These are phyloP conservation scores for Diadegma fenestrale DNA, from an alignment of 2,888 invertebrate genomes.

Conservation along the genomic window DNA sequence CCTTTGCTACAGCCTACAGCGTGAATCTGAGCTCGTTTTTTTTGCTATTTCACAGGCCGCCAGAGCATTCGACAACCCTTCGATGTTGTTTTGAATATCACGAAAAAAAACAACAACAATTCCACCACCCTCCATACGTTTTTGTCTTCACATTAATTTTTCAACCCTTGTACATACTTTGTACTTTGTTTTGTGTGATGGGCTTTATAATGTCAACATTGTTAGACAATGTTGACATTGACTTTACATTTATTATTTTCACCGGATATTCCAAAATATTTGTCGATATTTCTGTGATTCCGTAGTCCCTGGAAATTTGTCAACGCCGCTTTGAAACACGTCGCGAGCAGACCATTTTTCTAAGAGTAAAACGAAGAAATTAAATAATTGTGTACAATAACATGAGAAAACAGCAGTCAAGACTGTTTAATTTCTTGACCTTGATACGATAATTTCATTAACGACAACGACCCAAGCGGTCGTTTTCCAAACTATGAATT, in stretches of 20 bases:
- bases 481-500: neutral
- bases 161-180: too few species aligned
- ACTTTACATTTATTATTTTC: neutral
- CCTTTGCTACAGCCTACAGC: neutral
- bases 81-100: neutral
- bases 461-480: neutral
- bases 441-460: neutral
- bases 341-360: neutral
- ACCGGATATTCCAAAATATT: neutral
- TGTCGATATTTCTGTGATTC: neutral
- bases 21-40: neutral
- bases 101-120: too few species aligned
- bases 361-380: neutral
- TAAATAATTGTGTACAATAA: neutral
- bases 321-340: too few species aligned
- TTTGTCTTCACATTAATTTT: neutral
- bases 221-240: neutral
- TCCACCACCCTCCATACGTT: neutral
- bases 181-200: too few species aligned
- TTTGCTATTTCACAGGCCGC: neutral
- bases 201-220: too few species aligned
- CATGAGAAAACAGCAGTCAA: neutral
- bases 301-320: neutral
- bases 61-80: too few species aligned
- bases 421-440: neutral